Conservation (phyloP, 2,113 vertebrate species). For the Bubo blakistoni region DNA sequence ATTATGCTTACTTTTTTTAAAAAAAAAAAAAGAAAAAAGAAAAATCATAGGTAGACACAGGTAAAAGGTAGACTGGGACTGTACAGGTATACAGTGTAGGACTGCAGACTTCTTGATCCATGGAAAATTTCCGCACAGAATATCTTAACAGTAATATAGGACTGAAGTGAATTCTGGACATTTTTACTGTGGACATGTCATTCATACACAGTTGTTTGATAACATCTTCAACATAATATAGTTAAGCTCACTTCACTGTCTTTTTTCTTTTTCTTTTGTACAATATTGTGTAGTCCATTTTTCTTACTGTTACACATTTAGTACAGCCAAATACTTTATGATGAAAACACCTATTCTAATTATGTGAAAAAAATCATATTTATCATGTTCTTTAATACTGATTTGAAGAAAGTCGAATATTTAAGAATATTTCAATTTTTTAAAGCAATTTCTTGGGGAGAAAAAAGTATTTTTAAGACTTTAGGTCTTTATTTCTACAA, state of each 20-base stretch:
- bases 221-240: background rate
- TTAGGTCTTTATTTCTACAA: background rate
- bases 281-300: background rate
- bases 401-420: background rate
- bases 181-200: background rate
- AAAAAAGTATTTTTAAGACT: background rate
- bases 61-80: background rate
- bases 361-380: background rate
- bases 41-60: background rate
- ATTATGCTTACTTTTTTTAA: background rate
- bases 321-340: background rate
- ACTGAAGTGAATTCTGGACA: background rate
- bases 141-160: background rate
- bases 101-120: background rate
- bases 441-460: accelerated
- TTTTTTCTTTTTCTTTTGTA: background rate
- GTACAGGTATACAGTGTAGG: background rate
- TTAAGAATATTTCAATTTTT: background rate
- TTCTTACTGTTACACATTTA: background rate
- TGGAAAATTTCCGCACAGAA: background rate
- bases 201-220: background rate
- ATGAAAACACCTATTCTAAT: background rate
- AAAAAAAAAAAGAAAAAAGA: background rate
- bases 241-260: background rate
- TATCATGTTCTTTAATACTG: background rate